A percentile compares a stretch with the other conserved stretches of the same genome.
These are phyloP conservation scores for Zalophus californianus DNA, from an alignment of 2,797 vertebrate genomes.

Conservation along the genomic window DNA sequence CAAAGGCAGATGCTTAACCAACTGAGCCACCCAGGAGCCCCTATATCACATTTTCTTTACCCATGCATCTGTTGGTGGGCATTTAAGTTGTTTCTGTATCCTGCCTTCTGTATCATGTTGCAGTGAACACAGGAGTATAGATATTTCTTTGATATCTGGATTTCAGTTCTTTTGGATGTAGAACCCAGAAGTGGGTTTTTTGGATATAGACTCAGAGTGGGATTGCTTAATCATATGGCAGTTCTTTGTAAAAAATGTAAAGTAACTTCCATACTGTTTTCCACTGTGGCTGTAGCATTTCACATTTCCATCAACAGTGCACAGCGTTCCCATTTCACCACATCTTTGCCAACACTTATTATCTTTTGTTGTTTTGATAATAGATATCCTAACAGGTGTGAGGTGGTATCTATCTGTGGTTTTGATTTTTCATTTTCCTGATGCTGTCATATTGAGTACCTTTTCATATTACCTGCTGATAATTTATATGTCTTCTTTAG, in stretches of 20 bases:
- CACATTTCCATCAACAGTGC: background rate
- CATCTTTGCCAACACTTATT: background rate
- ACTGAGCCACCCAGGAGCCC: background rate
- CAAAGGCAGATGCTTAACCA: background rate
- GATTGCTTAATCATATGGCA: background rate
- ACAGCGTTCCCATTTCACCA: background rate
- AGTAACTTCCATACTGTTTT: background rate
- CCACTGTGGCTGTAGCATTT: background rate
- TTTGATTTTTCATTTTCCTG: background rate
- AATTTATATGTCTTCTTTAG: background rate
- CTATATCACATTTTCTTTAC: background rate
- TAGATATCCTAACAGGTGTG: background rate
- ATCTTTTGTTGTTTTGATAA: background rate
- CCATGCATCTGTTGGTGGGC: too few species aligned
- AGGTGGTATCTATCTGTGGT: background rate
- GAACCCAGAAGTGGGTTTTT: background rate
- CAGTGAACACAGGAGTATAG: background rate
- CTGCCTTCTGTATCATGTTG: background rate
- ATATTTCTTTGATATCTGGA: background rate
- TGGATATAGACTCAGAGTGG: background rate
- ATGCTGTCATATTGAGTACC: background rate
- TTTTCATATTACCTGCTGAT: background rate
- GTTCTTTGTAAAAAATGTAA: background rate
- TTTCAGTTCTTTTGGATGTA: background rate
- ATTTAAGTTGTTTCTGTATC: background rate